Evolutionary conservation across 2,888 invertebrate genomes (phyloP).

Genomic region (Limnephilus rhombicus): DNA sequence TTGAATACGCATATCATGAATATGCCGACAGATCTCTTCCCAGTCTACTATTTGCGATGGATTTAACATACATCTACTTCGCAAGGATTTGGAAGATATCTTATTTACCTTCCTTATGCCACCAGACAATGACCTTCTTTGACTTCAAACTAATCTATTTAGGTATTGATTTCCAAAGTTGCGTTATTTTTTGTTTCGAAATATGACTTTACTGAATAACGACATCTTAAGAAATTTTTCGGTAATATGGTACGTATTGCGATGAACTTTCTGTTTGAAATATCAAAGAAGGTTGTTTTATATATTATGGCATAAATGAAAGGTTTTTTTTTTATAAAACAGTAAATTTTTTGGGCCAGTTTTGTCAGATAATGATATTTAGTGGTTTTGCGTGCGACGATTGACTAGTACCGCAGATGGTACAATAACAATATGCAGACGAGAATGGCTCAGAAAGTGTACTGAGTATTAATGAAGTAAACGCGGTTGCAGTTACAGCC

Average conservation of each 20-base stretch:
- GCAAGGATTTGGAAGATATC: neutral
- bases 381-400: neutral
- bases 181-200: neutral
- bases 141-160: neutral
- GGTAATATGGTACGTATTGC: neutral
- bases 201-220: neutral
- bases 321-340: constrained; percentile 22
- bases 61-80: neutral
- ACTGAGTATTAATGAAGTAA: constrained; percentile 15
- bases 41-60: neutral
- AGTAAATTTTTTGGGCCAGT: constrained; percentile 49
- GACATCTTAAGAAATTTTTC: neutral
- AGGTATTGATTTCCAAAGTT: neutral
- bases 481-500: constrained; percentile 65
- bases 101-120: neutral
- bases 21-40: constrained; percentile 9
- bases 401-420: neutral
- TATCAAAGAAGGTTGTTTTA: neutral
- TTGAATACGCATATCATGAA: neutral
- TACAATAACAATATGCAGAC: constrained; percentile 11
- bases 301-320: neutral
- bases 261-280: neutral
- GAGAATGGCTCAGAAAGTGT: constrained; percentile 42
- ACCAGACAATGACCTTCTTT: neutral
- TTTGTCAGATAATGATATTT: constrained; percentile 22